phyloP scores from a whole-genome alignment of 92 coral and sea anemone species.

The Paramuricea clavata region DNA sequence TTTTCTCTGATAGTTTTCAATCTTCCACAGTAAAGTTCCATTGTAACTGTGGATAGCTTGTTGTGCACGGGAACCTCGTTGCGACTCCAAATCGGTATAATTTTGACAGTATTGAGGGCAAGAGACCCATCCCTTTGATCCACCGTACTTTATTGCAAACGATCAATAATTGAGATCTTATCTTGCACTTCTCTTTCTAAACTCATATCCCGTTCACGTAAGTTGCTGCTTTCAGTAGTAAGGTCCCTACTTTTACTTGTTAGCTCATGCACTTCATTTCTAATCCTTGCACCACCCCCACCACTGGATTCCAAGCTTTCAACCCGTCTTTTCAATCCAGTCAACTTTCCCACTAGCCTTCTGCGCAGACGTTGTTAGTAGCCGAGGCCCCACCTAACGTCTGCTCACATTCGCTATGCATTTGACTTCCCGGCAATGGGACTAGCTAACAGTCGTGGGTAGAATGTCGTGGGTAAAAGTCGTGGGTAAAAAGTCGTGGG shows the following conservation, averaged over 20 bases:
- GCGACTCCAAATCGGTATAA: neutral
- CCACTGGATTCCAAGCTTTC: neutral
- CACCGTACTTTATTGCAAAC: neutral
- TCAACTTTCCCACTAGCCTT: neutral
- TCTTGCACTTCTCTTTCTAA: neutral
- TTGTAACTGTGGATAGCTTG: neutral
- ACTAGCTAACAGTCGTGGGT: no score
- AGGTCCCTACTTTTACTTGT: neutral
- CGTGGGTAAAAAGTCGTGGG: no score
- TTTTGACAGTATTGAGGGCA: neutral
- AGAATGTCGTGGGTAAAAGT: no score
- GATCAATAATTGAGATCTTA: neutral
- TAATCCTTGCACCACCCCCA: neutral
- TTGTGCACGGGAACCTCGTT: neutral
- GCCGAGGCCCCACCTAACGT: no score
- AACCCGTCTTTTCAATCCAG: conserved; percentile 2
- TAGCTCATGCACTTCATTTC: neutral
- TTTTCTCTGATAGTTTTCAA: neutral
- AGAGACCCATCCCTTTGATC: neutral
- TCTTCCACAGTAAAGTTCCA: neutral
- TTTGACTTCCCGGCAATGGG: no score
- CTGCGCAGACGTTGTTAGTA: no score
- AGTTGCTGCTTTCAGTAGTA: neutral
- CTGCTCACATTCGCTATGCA: no score
- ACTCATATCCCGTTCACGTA: neutral